Percentiles rank a stretch among this genome's conserved stretches.
These are phyloP conservation scores for Garrulus glandarius DNA, from an alignment of 2,797 vertebrate species.

Conservation along the genomic window DNA sequence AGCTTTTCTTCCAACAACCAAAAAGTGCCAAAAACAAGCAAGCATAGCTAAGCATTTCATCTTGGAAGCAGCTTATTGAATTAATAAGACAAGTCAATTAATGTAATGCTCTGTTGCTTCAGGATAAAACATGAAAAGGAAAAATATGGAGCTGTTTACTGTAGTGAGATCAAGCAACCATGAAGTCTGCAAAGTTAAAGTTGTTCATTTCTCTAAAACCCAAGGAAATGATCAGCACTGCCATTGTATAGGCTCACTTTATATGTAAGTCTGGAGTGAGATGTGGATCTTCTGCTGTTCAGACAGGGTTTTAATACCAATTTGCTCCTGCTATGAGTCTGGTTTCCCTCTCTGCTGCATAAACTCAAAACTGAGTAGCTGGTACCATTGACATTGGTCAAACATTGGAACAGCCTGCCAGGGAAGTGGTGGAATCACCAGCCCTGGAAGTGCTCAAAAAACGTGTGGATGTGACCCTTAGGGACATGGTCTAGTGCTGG, in stretches of 20 bases:
- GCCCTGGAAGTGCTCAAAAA: background rate
- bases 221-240: background rate
- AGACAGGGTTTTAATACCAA: background rate
- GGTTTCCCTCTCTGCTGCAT: background rate
- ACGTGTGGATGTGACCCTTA: rapidly evolving
- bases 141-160: constrained; percentile 74
- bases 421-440: background rate
- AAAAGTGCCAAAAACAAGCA: constrained; percentile 71
- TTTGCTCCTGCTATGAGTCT: background rate
- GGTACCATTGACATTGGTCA: rapidly evolving
- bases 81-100: constrained; percentile 85
- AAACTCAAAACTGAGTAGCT: background rate
- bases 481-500: background rate
- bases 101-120: constrained; percentile 79
- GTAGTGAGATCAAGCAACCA: constrained; percentile 68
- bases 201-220: constrained; percentile 40
- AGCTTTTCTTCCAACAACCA: constrained; percentile 71
- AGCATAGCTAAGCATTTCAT: constrained; percentile 77
- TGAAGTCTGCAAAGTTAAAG: constrained; percentile 55
- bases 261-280: background rate
- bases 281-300: background rate
- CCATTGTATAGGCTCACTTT: background rate
- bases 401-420: background rate
- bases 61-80: constrained; percentile 79
- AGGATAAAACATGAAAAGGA: constrained; percentile 77